These are phyloP conservation scores for Phaethon lepturus DNA, from an alignment of 2,113 vertebrate species.

Conservation along the genomic window DNA sequence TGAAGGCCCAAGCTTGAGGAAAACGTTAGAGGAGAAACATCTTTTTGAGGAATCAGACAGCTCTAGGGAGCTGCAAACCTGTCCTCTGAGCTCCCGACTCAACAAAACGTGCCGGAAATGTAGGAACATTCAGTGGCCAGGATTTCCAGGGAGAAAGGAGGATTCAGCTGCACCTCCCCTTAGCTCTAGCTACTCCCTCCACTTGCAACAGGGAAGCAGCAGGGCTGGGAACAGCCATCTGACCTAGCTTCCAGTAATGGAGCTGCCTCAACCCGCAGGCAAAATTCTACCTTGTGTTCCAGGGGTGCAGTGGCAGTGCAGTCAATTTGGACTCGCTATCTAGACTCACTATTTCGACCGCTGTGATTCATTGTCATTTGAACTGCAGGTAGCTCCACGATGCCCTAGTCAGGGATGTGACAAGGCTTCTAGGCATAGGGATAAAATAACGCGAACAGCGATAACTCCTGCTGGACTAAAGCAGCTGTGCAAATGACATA, in stretches of 20 bases:
- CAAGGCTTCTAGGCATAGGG: background rate
- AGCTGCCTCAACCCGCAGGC: background rate
- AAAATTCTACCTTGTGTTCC: background rate
- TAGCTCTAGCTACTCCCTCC: background rate
- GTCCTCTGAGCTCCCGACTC: background rate
- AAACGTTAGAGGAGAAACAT: background rate
- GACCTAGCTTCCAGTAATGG: background rate
- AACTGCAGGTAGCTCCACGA: background rate
- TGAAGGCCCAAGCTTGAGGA: background rate
- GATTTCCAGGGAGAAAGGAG: background rate
- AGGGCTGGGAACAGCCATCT: background rate
- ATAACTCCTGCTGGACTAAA: background rate
- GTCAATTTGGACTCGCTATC: background rate
- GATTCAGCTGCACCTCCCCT: background rate
- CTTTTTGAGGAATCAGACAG: background rate
- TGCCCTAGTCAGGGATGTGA: background rate
- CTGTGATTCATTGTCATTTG: background rate
- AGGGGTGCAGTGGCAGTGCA: background rate
- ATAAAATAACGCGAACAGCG: background rate
- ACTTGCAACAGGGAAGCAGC: background rate
- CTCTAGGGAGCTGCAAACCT: background rate
- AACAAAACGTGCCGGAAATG: rapidly evolving
- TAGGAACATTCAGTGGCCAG: background rate
- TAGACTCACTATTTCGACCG: background rate
- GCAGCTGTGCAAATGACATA: background rate